These are phyloP conservation scores for Dreissena rostriformis DNA, from an alignment of 1,140 invertebrate genomes.

Conservation along the genomic window DNA sequence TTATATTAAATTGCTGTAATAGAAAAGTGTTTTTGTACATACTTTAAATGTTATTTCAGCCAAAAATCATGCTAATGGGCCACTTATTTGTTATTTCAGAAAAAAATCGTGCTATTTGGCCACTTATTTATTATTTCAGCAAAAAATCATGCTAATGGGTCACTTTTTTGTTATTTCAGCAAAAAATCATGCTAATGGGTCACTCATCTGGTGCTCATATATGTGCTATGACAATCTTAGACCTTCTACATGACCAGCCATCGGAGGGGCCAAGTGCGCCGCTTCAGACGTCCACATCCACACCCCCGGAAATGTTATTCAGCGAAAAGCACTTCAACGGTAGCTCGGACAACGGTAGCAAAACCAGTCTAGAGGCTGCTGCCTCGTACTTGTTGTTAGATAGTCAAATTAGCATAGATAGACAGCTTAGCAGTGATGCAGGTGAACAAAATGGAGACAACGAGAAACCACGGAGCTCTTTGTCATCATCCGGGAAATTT, in stretches of 20 bases:
- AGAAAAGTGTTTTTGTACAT: neutral
- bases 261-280: constrained; percentile 24
- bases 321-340: constrained; percentile 66
- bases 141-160: constrained; percentile 76
- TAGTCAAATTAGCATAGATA: constrained; percentile 63
- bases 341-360: constrained; percentile 20
- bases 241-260: constrained; percentile 72
- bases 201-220: constrained; percentile 80
- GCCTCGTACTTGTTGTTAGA: constrained; percentile 71
- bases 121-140: constrained; percentile 73
- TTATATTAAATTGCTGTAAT: too few species aligned
- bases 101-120: constrained; percentile 76
- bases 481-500: constrained; percentile 31
- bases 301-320: constrained; percentile 59
- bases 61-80: neutral
- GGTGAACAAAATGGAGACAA: neutral
- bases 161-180: constrained; percentile 72
- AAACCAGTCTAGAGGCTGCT: constrained; percentile 57
- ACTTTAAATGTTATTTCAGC: constrained; percentile 19
- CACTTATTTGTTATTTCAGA: constrained; percentile 69
- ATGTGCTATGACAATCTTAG: constrained; percentile 74
- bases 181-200: constrained; percentile 76
- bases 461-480: neutral
- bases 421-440: neutral
- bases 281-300: constrained; percentile 4